phyloP scores from a whole-genome alignment of 2,113 vertebrate species.

The Chaetura pelagica region DNA sequence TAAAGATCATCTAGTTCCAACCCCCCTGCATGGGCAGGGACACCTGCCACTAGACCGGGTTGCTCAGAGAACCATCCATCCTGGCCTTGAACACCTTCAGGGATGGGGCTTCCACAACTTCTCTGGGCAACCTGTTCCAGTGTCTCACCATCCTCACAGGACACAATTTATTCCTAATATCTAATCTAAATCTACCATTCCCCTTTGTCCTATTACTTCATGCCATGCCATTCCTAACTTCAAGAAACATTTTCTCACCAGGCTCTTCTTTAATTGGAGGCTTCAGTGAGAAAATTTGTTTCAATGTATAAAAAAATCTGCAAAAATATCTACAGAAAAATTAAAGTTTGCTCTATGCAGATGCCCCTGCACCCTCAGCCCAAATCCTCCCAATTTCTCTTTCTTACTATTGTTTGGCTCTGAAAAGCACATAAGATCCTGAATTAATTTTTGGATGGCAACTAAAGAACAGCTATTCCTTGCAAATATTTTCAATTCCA shows the following conservation, averaged over 20 bases:
- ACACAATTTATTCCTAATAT: too few relatives aligned
- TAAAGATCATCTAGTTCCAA: too few relatives aligned
- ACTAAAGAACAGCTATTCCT: neutral
- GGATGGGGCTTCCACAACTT: too few relatives aligned
- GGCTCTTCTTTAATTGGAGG: neutral
- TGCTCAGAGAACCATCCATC: too few relatives aligned
- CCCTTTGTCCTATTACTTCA: too few relatives aligned
- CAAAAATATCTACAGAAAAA: neutral
- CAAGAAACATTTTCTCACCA: neutral
- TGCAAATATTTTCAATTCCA: neutral
- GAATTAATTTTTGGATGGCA: neutral
- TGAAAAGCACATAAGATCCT: neutral
- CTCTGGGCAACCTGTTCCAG: too few relatives aligned
- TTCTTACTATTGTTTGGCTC: neutral
- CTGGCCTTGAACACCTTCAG: too few relatives aligned
- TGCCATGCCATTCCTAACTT: neutral
- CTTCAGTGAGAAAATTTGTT: neutral
- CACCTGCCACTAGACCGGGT: too few relatives aligned
- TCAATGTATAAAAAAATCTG: neutral
- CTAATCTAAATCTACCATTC: too few relatives aligned
- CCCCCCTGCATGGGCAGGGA: too few relatives aligned
- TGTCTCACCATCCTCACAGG: too few relatives aligned
- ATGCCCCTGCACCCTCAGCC: accelerated
- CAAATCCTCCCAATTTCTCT: neutral
- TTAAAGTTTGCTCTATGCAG: neutral